phyloP scores from a whole-genome alignment of 2,797 vertebrate genomes.

The Cyclura pinguis region DNA sequence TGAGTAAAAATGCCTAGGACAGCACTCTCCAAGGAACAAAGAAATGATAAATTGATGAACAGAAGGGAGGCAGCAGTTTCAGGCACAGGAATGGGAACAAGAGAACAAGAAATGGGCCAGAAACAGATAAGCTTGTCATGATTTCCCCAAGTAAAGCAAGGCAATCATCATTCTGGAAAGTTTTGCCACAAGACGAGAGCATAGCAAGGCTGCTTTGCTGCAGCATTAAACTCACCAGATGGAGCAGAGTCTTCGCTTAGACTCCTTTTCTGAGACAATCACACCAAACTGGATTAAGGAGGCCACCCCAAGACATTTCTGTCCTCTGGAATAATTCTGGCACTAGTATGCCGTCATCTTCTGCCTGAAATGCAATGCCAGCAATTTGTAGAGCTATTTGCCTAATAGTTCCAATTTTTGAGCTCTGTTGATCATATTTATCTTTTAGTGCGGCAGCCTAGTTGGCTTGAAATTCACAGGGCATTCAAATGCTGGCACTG shows the following conservation, averaged over 20 bases:
- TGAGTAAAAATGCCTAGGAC: background rate
- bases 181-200: background rate
- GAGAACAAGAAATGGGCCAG: background rate
- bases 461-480: background rate
- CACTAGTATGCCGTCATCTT: background rate
- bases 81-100: background rate
- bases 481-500: constrained; percentile 14
- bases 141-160: background rate
- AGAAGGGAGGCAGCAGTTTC: background rate
- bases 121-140: background rate
- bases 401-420: constrained; percentile 22
- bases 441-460: background rate
- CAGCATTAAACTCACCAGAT: background rate
- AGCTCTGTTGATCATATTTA: constrained; percentile 9
- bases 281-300: background rate
- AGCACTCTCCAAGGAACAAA: background rate
- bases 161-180: background rate
- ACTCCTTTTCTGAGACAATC: background rate
- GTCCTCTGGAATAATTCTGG: background rate
- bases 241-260: background rate
- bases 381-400: constrained; percentile 18
- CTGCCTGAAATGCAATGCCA: background rate
- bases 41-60: background rate
- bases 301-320: background rate
- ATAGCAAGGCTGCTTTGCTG: too few species aligned